Base-by-base conservation (phyloP, 1,140 invertebrate species). In the Drosophila pseudoananassae region DNA sequence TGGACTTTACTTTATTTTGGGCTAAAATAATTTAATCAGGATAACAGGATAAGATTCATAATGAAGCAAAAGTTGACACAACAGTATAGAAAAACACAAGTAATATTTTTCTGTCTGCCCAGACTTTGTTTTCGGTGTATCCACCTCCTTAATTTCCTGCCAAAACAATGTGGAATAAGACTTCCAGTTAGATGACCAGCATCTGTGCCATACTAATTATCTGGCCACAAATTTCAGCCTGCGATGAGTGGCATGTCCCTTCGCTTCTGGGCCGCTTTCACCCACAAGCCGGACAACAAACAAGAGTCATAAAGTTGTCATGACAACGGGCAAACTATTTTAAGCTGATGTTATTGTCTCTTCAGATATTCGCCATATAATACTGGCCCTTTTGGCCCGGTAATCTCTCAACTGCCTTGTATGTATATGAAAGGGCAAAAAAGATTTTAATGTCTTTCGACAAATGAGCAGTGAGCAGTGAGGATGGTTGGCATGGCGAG, bases 311-410 rank as follows among this genome's bases (percentile, higher is more conserved):
- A 53, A 15, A 36, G 50, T 45, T 27, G 23, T 17, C 43, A 55
- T 69, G 63, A 31, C 65, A 69, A 68, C 65, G 29, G 36, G 27
- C 15, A 54, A 46, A 69, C 63, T 69, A 69, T 36, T 68, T 20
- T 12, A 40, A 61, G 15, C 15, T 20, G 40, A 46, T 46, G 40
- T 27, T 20, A 29, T 47, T 20, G 31, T 43, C 14, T 20, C 38
- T 38, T 45, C 1, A 12, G 10, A 8, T 6, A 7, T 17, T 5
- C 8, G 10, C 43, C 31, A 9, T 27, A 27, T 27, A 10, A 17
- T 9, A 6, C 9, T 46, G 25, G 14, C 9, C 20, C 14, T 9
- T 52, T 23, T 1, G 29, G 17, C 31, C 12, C 17, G 25, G 46
- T 50, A 38, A 27, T 36, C 33, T 10, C 27, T 43, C 15, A 38